Base-by-base conservation (phyloP, 2,888 invertebrate genomes). In the Eulithis prunata region DNA sequence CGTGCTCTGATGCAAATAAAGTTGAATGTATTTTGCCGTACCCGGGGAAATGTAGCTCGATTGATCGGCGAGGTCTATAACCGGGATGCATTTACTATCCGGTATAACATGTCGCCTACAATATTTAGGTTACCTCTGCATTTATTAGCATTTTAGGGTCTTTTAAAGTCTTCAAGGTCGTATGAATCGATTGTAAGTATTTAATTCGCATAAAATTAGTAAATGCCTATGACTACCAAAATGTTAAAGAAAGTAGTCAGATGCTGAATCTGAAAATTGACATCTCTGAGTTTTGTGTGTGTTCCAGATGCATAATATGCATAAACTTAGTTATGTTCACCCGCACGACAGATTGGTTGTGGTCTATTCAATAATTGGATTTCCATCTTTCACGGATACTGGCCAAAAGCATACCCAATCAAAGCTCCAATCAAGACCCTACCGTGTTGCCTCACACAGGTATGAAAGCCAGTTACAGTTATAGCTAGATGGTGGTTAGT, bases 11-110 rank as follows among this genome's bases (percentile, higher is more conserved):
- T 64, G 60, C 56, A 62, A 54, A 64, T 58, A 56, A 52, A 54
- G 28, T 62, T 56, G 57, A 59, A 59, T 38, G 36, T 56, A 1
- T 46, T 38, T 56, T 6, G 21, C 8, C 51, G 12, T 36, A 46
- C 51, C 58, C 64, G 60, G 59, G 32, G 4, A 32, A 41, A 62
- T 57, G 36, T 52, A 60, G 54, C 62, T 62, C 64, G 51, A 59
- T 66, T 59, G 58, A 64, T 64, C 64, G 64, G 41, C 47, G 55
- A 54, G 52, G 14, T 62, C 28, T 53, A 62, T 60, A 53, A 51
- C 57, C 57, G 57, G 41, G 53, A 52, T 59, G 69, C 54, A 47
- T 36, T 38, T 14, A 54, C 38, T 32, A 12, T 46, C 28, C 14
- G 28, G 21, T n/a, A 46, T 32, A 57, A 38, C 12, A 14, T 53